Evolutionary conservation across 2,113 vertebrate genomes (phyloP).

Genomic region (Asarcornis scutulata): DNA sequence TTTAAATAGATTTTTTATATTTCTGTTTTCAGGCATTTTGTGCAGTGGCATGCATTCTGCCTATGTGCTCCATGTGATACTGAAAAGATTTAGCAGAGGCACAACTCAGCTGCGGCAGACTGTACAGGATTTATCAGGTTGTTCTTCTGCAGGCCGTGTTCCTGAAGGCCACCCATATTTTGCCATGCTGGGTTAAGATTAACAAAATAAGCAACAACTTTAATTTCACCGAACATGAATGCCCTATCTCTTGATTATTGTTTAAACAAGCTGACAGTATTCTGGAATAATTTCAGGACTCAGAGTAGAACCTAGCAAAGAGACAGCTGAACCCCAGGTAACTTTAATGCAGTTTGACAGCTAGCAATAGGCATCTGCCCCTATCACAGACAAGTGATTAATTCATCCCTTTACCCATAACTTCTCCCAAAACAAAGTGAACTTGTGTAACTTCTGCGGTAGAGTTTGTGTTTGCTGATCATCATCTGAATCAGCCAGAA

Average conservation of each 20-base stretch:
- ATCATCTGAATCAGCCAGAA: not conserved
- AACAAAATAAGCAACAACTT: not conserved
- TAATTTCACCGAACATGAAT: not conserved
- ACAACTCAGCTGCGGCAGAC: not conserved
- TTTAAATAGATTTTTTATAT: not conserved
- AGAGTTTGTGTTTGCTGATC: not conserved
- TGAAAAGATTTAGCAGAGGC: not conserved
- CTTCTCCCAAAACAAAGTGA: not conserved
- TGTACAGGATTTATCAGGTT: not conserved
- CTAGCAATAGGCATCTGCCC: not conserved
- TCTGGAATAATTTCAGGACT: not conserved
- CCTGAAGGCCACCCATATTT: not conserved
- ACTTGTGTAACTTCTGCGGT: not conserved
- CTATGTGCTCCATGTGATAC: not conserved
- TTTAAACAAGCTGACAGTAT: not conserved
- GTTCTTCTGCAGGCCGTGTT: not conserved
- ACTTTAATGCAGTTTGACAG: not conserved
- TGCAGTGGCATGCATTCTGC: accelerated
- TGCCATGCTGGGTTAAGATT: not conserved
- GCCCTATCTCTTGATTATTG: not conserved
- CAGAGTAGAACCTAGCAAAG: not conserved
- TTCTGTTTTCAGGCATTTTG: not conserved
- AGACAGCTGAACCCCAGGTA: not conserved
- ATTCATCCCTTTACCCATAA: not conserved
- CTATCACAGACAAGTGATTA: not conserved